These are phyloP conservation scores for Ylistrum balloti DNA, from an alignment of 1,140 invertebrate genomes.

Conservation along the genomic window DNA sequence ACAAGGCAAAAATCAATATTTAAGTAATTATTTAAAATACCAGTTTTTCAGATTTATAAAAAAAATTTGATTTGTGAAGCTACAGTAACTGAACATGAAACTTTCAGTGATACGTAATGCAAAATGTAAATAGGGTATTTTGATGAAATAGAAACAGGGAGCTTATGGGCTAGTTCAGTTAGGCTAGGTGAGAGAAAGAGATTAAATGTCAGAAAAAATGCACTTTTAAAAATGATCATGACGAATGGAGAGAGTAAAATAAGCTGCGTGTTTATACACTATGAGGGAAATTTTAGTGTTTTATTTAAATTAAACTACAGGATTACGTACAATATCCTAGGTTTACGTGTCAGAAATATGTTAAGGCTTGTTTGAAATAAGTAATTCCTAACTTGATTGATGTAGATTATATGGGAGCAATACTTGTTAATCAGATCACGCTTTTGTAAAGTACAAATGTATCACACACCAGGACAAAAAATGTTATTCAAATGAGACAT, in stretches of 20 bases:
- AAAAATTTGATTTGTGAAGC: too few relatives aligned
- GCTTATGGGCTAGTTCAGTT: neutral
- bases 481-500: too few relatives aligned
- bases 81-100: too few relatives aligned
- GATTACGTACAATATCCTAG: neutral
- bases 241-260: neutral
- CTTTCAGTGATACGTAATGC: neutral
- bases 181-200: neutral
- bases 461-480: neutral
- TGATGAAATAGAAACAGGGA: neutral
- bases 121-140: neutral
- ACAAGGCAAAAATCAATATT: neutral
- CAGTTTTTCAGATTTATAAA: too few relatives aligned
- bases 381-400: neutral
- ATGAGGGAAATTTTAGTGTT: constrained; percentile 7
- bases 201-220: neutral
- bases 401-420: neutral
- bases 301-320: neutral
- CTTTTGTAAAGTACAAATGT: neutral
- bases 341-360: neutral
- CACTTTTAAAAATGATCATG: constrained; percentile 1
- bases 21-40: neutral
- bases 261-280: neutral
- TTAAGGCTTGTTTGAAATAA: neutral
- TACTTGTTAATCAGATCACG: neutral